Percentiles rank a stretch among this genome's conserved stretches.
Evolutionary conservation across 2,888 invertebrate species (phyloP).

Genomic region (Eupithecia tripunctaria): DNA sequence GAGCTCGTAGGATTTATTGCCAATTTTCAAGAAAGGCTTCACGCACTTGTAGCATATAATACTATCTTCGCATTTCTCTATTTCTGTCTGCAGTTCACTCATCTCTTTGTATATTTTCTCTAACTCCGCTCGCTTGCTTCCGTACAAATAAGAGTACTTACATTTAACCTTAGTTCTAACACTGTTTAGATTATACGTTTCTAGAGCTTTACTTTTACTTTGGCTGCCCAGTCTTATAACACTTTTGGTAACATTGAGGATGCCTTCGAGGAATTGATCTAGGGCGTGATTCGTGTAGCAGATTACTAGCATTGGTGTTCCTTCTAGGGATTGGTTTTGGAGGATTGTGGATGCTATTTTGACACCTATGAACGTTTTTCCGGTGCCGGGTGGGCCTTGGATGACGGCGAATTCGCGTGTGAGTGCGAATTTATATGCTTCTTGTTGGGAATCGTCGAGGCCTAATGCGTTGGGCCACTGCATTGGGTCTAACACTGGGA

Average conservation of each 20-base stretch:
- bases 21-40: conserved; percentile 60
- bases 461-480: conserved; percentile 81
- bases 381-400: conserved; percentile 95
- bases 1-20: conserved; percentile 55
- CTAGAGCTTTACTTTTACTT: conserved; percentile 84
- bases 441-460: conserved; percentile 87
- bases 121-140: conserved; percentile 62
- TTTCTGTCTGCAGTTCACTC: conserved; percentile 68
- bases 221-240: conserved; percentile 89
- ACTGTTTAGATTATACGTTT: conserved; percentile 79
- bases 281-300: conserved; percentile 95
- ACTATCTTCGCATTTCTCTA: conserved; percentile 73
- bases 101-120: conserved; percentile 67
- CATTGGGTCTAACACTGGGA: conserved; percentile 63
- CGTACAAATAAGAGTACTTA: conserved; percentile 69
- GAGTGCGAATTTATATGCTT: conserved; percentile 88
- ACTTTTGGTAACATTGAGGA: conserved; percentile 83
- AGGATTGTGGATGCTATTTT: conserved; percentile 89
- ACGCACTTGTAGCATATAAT: conserved; percentile 64
- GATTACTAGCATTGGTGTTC: conserved; percentile 89
- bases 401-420: conserved; percentile 90
- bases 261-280: conserved; percentile 92
- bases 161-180: conserved; percentile 67
- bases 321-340: conserved; percentile 83
- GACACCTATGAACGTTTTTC: conserved; percentile 92